phyloP scores from a whole-genome alignment of 35 echinoderm and acorn worm species.

The Strongylocentrotus purpuratus region DNA sequence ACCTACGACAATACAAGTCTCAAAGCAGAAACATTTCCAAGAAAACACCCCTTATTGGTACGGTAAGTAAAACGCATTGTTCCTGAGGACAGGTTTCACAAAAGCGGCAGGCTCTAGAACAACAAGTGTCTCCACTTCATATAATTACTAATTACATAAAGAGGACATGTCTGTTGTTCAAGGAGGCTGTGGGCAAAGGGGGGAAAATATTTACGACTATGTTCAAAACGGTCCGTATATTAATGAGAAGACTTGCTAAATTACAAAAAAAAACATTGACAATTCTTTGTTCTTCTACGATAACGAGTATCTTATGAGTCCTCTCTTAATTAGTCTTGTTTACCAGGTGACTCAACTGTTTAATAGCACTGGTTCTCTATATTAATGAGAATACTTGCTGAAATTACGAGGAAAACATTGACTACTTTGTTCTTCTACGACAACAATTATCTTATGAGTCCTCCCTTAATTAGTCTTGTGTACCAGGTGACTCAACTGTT shows the following conservation, averaged over 20 bases:
- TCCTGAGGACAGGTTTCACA: too few species aligned
- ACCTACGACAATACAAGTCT: too few species aligned
- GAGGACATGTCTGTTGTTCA: not conserved
- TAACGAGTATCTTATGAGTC: not conserved
- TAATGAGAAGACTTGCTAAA: too few species aligned
- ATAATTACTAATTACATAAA: too few species aligned
- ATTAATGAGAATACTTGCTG: too few species aligned
- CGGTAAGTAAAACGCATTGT: too few species aligned
- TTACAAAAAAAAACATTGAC: not conserved
- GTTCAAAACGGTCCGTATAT: too few species aligned
- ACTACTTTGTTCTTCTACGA: not conserved
- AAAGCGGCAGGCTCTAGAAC: too few species aligned
- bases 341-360: slow-evolving; percentile 47
- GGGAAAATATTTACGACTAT: not conserved
- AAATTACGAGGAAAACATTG: not conserved
- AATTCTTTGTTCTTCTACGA: not conserved
- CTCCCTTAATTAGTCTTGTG: not conserved
- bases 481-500: slow-evolving; percentile 50
- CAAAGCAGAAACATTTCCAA: too few species aligned
- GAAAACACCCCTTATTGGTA: too few species aligned
- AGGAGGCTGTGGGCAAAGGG: not conserved
- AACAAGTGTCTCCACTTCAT: too few species aligned
- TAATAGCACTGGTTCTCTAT: slow-evolving; percentile 73
- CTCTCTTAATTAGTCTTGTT: not conserved
- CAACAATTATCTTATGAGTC: not conserved